These are phyloP conservation scores for Xylota sylvarum DNA, from an alignment of 2,888 invertebrate genomes.

Conservation along the genomic window DNA sequence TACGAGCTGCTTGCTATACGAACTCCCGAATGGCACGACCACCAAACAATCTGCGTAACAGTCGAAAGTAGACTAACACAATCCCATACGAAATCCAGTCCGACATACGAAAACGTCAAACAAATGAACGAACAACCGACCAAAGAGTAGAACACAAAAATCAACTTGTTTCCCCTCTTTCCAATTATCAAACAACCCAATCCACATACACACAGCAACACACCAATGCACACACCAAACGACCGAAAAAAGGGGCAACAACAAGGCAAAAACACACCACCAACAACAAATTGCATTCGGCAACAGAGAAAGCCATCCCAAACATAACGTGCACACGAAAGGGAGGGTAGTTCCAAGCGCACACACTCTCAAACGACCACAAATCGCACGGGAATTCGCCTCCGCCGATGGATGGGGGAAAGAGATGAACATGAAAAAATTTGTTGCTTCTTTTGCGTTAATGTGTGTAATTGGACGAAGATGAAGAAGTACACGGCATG, in stretches of 20 bases:
- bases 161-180: constrained; percentile 73
- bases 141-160: constrained; percentile 75
- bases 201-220: constrained; percentile 9
- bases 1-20: constrained; percentile 55
- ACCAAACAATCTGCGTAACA: constrained; percentile 85
- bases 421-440: constrained; percentile 77
- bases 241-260: constrained; percentile 13
- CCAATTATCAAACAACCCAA: constrained; percentile 74
- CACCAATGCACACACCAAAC: constrained; percentile 1
- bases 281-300: constrained; percentile 61
- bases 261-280: constrained; percentile 52
- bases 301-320: constrained; percentile 58
- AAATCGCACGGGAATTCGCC: constrained; percentile 60
- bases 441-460: constrained; percentile 77
- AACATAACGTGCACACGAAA: constrained; percentile 47
- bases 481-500: constrained; percentile 76
- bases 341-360: constrained; percentile 55
- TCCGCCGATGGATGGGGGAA: constrained; percentile 65
- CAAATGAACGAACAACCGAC: constrained; percentile 71
- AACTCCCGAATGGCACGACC: constrained; percentile 80
- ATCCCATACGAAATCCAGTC: constrained; percentile 81
- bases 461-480: constrained; percentile 77
- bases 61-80: constrained; percentile 85
- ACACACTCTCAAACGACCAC: constrained; percentile 48
- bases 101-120: constrained; percentile 83